phyloP scores from a whole-genome alignment of 2,888 invertebrate genomes.

The Drosophila yooni region DNA sequence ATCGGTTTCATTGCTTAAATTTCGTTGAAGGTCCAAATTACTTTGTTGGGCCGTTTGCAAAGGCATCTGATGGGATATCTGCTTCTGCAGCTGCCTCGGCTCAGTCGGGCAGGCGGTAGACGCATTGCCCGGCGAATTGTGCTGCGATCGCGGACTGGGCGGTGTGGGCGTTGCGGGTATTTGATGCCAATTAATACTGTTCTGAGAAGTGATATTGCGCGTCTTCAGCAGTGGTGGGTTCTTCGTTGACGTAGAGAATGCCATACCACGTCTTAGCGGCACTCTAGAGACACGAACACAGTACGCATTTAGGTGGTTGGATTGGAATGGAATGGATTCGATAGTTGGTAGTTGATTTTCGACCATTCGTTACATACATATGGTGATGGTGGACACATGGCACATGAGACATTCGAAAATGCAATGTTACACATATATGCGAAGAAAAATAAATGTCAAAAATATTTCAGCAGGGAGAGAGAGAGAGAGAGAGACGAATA shows the following conservation, averaged over 20 bases:
- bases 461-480: conserved; percentile 2
- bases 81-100: conserved; percentile 50
- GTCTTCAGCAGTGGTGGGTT: conserved; percentile 93
- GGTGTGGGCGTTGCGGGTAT: conserved; percentile 82
- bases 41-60: conserved; percentile 60
- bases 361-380: conserved; percentile 29
- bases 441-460: conserved; percentile 20
- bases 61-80: conserved; percentile 63
- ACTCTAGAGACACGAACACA: conserved; percentile 85
- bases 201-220: conserved; percentile 89
- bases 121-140: conserved; percentile 51
- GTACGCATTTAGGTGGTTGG: conserved; percentile 52
- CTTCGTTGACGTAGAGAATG: conserved; percentile 90
- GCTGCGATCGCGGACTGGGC: conserved; percentile 74
- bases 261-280: conserved; percentile 88
- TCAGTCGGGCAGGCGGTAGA: conserved; percentile 35
- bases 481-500: conserved; percentile 8
- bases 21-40: conserved; percentile 57
- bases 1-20: conserved; percentile 82
- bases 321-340: neutral
- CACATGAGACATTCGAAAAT: conserved; percentile 32
- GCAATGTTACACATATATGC: conserved; percentile 24
- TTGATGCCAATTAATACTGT: conserved; percentile 85
- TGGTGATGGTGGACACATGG: conserved; percentile 20
- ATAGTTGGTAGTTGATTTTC: conserved; percentile 20